Percentiles rank a stretch among this genome's conserved stretches.
phyloP scores from a whole-genome alignment of 1,140 invertebrate genomes.

The Rhyzopertha dominica region DNA sequence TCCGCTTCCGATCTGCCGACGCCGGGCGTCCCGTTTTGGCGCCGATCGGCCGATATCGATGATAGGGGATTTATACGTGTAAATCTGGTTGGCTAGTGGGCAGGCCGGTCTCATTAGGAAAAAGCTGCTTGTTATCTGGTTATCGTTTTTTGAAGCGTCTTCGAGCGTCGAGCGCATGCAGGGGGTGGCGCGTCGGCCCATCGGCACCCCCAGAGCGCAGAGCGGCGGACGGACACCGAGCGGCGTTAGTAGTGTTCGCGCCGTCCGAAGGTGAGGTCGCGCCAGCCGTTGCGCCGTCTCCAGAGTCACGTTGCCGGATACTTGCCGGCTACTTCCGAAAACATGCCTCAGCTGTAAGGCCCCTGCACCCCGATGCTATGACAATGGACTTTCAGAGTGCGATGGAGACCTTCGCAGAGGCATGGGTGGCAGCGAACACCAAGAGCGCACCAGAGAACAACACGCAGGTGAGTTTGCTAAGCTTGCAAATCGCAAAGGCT shows the following conservation, averaged over 20 bases:
- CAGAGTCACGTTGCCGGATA: conserved; percentile 35
- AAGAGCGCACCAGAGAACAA: conserved; percentile 56
- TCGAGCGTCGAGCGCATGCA: conserved; percentile 28
- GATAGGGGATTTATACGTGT: conserved; percentile 22
- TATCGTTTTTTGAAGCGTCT: conserved; percentile 37
- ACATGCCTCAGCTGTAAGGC: no score
- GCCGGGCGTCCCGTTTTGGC: no score
- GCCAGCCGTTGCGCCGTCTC: background rate
- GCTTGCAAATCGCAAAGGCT: no score
- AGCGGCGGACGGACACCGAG: no score
- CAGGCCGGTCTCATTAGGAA: conserved; percentile 39
- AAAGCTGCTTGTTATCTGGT: conserved; percentile 32
- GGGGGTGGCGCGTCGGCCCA: conserved; percentile 27
- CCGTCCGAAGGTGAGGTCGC: conserved; percentile 7
- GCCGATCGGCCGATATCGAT: conserved; percentile 22
- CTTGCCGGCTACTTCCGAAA: no score
- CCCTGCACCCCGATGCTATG: conserved; percentile 24
- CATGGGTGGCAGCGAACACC: conserved; percentile 91
- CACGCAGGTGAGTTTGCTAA: conserved; percentile 64
- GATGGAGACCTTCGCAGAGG: conserved; percentile 95
- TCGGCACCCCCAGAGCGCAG: background rate
- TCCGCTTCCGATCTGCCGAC: background rate
- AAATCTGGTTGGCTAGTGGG: conserved; percentile 39
- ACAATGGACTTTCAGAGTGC: conserved; percentile 94
- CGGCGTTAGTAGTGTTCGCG: no score